Percentiles rank a stretch among this genome's conserved stretches.
phyloP scores from a whole-genome alignment of 2,888 invertebrate species.

The Conus canariensis region DNA sequence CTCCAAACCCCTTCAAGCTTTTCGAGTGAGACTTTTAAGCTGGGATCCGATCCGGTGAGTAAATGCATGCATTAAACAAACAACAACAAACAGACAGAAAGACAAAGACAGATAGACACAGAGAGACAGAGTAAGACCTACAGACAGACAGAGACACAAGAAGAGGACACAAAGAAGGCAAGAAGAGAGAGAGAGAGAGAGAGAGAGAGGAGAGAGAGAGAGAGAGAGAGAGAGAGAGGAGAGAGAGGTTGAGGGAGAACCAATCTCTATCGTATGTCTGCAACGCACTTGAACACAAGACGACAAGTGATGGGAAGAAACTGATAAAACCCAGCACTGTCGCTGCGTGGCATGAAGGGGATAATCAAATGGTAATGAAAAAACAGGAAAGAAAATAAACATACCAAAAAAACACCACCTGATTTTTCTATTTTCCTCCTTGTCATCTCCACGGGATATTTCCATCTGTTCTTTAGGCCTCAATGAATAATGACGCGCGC shows the following conservation, averaged over 20 bases:
- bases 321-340: no score
- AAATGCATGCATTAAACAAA: background rate
- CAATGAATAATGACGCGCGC: no score
- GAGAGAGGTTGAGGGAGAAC: background rate
- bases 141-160: conserved; percentile 10
- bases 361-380: background rate
- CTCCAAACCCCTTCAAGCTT: no score
- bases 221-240: conserved; percentile 14
- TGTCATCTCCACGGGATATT: no score
- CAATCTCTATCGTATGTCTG: no score
- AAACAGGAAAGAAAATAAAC: background rate
- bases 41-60: no score
- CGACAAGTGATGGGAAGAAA: background rate
- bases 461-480: no score
- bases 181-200: conserved; percentile 7
- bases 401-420: no score
- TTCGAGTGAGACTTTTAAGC: no score
- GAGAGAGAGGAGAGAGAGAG: conserved; percentile 6
- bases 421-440: no score
- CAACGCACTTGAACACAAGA: no score
- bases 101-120: background rate
- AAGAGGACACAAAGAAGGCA: background rate
- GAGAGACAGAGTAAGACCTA: background rate
- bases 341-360: no score
- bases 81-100: background rate